Conservation (phyloP, 2,888 invertebrate species). For the Pteria penguin region DNA sequence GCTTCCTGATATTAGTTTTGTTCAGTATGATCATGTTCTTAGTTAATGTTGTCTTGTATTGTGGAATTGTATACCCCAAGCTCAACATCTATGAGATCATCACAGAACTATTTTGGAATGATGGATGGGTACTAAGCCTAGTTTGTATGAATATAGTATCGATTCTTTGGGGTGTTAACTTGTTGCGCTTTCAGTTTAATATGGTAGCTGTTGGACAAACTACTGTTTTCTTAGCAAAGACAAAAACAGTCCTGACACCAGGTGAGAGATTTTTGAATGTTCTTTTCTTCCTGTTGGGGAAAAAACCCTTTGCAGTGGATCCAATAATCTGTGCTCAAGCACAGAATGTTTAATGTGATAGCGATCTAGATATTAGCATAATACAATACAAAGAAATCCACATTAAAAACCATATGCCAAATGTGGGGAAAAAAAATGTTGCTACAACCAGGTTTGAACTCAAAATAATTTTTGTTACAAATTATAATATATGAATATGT, state of each 20-base stretch:
- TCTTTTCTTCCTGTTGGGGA: conserved; percentile 69
- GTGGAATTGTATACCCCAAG: conserved; percentile 38
- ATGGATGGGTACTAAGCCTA: conserved; percentile 71
- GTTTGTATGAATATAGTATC: conserved; percentile 68
- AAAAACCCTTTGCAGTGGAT: conserved; percentile 60
- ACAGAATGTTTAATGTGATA: not conserved
- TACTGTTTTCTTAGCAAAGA: conserved; percentile 60
- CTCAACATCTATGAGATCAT: conserved; percentile 31
- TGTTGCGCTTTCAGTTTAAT: conserved; percentile 69
- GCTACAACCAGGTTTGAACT: no score
- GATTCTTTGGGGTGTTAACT: conserved; percentile 67
- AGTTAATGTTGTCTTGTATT: conserved; percentile 48
- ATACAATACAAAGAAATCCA: no score
- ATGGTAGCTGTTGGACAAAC: conserved; percentile 71
- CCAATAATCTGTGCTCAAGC: conserved; percentile 44
- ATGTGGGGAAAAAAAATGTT: no score
- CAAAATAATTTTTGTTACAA: no score
- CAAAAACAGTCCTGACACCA: conserved; percentile 50
- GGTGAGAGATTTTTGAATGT: conserved; percentile 69
- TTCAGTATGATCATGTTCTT: conserved; percentile 68
- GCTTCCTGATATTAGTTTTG: conserved; percentile 65
- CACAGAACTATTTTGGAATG: conserved; percentile 53
- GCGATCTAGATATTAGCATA: no score
- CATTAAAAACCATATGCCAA: no score
- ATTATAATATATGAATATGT: no score